Evolutionary conservation across 2,113 vertebrate genomes (phyloP).

Genomic region (Fukomys damarensis): DNA sequence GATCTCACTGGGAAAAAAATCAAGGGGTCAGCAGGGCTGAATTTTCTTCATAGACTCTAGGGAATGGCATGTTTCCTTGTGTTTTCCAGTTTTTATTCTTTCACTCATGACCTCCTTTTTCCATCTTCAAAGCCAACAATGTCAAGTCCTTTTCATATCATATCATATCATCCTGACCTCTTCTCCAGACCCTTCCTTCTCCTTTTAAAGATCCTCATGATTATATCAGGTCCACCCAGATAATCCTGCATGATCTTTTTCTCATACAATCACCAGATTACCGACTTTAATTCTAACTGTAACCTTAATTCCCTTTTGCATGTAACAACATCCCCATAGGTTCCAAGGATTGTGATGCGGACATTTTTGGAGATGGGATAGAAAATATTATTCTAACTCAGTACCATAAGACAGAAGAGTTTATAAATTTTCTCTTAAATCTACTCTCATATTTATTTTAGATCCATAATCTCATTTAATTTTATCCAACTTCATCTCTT

Average conservation of each 20-base stretch:
- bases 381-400: background rate
- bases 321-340: background rate
- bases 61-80: background rate
- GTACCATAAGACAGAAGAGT: background rate
- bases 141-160: background rate
- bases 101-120: background rate
- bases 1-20: background rate
- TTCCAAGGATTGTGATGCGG: background rate
- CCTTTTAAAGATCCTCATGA: background rate
- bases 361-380: background rate
- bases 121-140: background rate
- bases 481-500: slow-evolving; percentile 17
- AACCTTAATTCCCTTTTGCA: background rate
- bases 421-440: slow-evolving; percentile 37
- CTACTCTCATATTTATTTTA: slow-evolving; percentile 5
- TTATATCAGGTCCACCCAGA: background rate
- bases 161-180: background rate
- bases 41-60: background rate
- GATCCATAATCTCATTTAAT: background rate
- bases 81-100: slow-evolving; percentile 6
- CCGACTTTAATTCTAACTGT: background rate
- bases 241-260: slow-evolving; percentile 24
- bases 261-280: background rate
- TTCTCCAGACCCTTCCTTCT: background rate
- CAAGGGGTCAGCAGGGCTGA: background rate